These are phyloP conservation scores for Salarias fasciatus DNA, from an alignment of 2,797 vertebrate species.

Conservation along the genomic window DNA sequence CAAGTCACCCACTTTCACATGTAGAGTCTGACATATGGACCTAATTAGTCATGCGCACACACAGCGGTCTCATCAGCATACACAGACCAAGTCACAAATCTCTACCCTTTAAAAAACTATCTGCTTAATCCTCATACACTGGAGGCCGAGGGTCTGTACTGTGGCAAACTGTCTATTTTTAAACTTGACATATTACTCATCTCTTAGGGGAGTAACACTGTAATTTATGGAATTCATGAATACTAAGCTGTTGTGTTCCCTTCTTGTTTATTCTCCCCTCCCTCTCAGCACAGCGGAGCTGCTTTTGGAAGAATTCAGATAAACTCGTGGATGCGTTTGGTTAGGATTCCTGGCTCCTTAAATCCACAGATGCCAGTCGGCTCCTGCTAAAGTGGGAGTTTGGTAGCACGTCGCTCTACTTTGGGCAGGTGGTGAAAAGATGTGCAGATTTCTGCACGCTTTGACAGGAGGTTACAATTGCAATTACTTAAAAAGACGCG, in stretches of 20 bases:
- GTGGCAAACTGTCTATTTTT: slow-evolving; percentile 78
- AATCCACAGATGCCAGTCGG: slow-evolving; percentile 53
- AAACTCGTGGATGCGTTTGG: slow-evolving; percentile 44
- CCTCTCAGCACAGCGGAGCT: slow-evolving; percentile 34
- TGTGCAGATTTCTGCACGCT: slow-evolving; percentile 18
- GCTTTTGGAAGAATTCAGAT: slow-evolving; percentile 64
- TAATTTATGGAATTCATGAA: slow-evolving; percentile 82
- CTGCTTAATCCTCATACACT: slow-evolving; percentile 62
- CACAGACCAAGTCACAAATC: slow-evolving; percentile 23
- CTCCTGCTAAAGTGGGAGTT: slow-evolving; percentile 16
- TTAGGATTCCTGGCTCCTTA: slow-evolving; percentile 32
- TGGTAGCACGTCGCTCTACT: slow-evolving; percentile 20
- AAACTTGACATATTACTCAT: slow-evolving; percentile 81
- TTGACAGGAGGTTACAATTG: background rate
- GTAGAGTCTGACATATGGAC: background rate
- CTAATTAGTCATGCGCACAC: slow-evolving; percentile 4
- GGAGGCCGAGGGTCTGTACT: slow-evolving; percentile 59
- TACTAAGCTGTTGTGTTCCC: slow-evolving; percentile 70
- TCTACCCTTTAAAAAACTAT: slow-evolving; percentile 34
- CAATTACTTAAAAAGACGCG: slow-evolving; percentile 9
- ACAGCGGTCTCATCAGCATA: background rate
- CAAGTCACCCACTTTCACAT: background rate
- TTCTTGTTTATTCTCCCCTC: slow-evolving; percentile 53
- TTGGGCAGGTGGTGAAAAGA: slow-evolving; percentile 23
- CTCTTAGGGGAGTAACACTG: slow-evolving; percentile 75